A percentile compares a stretch with the other conserved stretches of the same genome.
These are phyloP conservation scores for Phaetusa simplex DNA, from an alignment of 2,113 vertebrate genomes.

Conservation along the genomic window DNA sequence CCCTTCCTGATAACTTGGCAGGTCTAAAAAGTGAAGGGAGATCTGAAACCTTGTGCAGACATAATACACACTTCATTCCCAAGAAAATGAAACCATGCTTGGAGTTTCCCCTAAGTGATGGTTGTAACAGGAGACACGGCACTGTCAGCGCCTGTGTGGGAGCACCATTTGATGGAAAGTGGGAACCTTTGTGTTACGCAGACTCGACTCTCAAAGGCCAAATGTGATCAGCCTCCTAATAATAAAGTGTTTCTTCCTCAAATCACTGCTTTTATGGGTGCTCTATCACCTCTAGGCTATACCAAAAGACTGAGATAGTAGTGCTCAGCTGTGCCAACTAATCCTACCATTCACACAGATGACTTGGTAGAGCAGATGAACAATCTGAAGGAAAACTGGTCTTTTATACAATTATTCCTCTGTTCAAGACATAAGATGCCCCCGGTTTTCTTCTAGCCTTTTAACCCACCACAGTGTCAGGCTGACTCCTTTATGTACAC, in stretches of 20 bases:
- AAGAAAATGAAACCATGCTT: constrained; percentile 30
- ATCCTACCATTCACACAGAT: not conserved
- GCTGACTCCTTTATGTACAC: not conserved
- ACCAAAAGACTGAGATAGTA: not conserved
- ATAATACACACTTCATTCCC: constrained; percentile 1
- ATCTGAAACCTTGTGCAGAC: constrained; percentile 11
- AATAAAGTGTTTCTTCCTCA: not conserved
- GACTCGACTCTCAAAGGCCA: not conserved
- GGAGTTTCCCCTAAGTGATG: not conserved
- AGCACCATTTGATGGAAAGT: not conserved
- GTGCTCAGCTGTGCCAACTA: not conserved
- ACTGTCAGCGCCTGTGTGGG: constrained; percentile 16
- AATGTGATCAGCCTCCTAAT: not conserved
- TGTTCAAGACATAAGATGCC: not conserved
- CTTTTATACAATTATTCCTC: not conserved
- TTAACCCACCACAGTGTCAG: not conserved
- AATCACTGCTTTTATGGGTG: not conserved
- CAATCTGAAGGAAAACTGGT: not conserved
- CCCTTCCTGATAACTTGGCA: constrained; percentile 16
- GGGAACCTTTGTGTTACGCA: not conserved
- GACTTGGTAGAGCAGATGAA: not conserved
- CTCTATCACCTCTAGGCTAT: not conserved
- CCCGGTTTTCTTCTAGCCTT: not conserved
- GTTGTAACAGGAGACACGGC: not conserved
- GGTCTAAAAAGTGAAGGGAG: constrained; percentile 23